Evolutionary conservation across 2,797 vertebrate genomes (phyloP).

Genomic region (Adrianichthys oophorus): DNA sequence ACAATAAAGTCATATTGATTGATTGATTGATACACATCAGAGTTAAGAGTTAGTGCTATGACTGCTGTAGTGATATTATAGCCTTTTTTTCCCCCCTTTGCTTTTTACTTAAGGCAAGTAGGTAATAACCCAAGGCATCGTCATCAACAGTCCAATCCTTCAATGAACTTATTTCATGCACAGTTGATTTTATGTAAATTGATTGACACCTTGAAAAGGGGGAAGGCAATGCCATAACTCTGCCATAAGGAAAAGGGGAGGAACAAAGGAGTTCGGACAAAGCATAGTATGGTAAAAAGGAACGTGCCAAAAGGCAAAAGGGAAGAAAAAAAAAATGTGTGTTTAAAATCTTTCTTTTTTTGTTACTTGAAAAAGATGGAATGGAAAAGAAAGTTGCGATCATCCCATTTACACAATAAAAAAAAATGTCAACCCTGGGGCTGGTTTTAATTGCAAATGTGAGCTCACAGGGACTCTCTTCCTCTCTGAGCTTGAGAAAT

Average conservation of each 20-base stretch:
- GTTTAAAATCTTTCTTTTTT: conserved; percentile 55
- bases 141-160: conserved; percentile 73
- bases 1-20: conserved; percentile 74
- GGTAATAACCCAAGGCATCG: conserved; percentile 70
- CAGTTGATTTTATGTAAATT: conserved; percentile 90
- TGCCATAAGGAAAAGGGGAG: conserved; percentile 54
- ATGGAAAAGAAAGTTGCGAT: conserved; percentile 65
- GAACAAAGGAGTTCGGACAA: conserved; percentile 44
- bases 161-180: conserved; percentile 87
- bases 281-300: conserved; percentile 10
- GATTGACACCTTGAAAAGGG: conserved; percentile 87
- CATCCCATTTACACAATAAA: conserved; percentile 90
- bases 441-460: conserved; percentile 98
- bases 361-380: conserved; percentile 66
- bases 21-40: conserved; percentile 67
- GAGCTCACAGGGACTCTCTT: conserved; percentile 78
- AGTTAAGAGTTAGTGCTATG: conserved; percentile 70
- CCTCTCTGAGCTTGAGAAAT: conserved; percentile 86
- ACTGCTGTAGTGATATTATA: conserved; percentile 73
- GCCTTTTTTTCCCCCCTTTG: conserved; percentile 53
- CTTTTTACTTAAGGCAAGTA: conserved; percentile 67
- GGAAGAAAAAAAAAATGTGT: conserved; percentile 25
- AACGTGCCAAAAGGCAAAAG: neutral
- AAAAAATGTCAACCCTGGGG: conserved; percentile 82
- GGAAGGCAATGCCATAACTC: conserved; percentile 80